A percentile compares a stretch with the other conserved stretches of the same genome.
Evolutionary conservation across 2,888 invertebrate species (phyloP).

Genomic region (Agrilus cyanescens): DNA sequence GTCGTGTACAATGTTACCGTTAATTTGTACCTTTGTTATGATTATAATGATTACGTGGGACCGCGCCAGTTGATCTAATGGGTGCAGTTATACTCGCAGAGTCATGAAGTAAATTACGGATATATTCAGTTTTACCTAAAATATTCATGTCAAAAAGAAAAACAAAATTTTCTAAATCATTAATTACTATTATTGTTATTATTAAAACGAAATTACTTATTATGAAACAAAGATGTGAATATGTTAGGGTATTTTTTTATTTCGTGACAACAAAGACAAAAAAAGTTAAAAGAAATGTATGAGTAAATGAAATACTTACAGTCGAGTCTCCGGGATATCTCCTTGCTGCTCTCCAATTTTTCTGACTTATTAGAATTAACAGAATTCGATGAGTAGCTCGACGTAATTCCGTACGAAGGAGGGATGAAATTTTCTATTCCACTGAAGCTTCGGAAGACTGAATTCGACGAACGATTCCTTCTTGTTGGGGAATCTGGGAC

Average conservation of each 20-base stretch:
- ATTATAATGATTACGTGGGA: slow-evolving; percentile 33
- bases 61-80: slow-evolving; percentile 27
- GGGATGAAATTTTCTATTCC: slow-evolving; percentile 11
- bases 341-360: slow-evolving; percentile 32
- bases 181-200: not conserved
- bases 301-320: slow-evolving; percentile 22
- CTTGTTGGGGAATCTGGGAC: slow-evolving; percentile 5
- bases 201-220: not conserved
- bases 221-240: not conserved
- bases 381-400: slow-evolving; percentile 1
- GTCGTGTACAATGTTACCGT: too few species aligned
- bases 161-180: too few species aligned
- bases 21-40: slow-evolving; percentile 29
- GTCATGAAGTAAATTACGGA: slow-evolving; percentile 33
- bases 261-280: not conserved
- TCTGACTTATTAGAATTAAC: slow-evolving; percentile 30
- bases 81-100: slow-evolving; percentile 34
- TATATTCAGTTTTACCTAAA: slow-evolving; percentile 34
- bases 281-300: slow-evolving; percentile 5
- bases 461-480: slow-evolving; percentile 6
- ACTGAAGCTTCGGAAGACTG: slow-evolving; percentile 18
- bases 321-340: slow-evolving; percentile 32
- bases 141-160: slow-evolving; percentile 3
- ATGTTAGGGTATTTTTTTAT: not conserved
- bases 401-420: slow-evolving; percentile 4